Conservation (phyloP, 2,797 vertebrate species). For the Crotalus adamanteus region DNA sequence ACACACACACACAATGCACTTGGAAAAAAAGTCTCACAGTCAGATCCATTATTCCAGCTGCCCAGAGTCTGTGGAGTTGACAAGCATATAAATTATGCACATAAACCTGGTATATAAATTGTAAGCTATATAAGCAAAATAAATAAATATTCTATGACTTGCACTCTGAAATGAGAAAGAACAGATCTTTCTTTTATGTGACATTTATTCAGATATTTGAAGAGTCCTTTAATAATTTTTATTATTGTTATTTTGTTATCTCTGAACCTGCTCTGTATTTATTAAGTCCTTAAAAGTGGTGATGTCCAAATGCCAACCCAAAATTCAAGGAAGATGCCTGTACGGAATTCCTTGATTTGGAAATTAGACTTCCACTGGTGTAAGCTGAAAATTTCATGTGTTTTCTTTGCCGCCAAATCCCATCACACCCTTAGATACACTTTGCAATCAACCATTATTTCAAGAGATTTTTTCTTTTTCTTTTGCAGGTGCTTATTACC, state of each 20-base stretch:
- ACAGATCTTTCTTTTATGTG: neutral
- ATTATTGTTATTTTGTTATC: neutral
- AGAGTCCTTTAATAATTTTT: neutral
- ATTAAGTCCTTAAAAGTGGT: neutral
- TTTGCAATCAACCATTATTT: neutral
- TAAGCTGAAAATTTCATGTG: neutral
- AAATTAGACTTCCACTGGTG: neutral
- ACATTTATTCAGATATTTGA: neutral
- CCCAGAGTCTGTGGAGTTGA: neutral
- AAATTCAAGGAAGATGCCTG: neutral
- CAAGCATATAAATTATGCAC: neutral
- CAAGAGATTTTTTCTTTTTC: neutral
- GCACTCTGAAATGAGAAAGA: neutral
- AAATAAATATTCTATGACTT: neutral
- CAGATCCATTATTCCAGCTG: neutral
- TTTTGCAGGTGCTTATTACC: neutral
- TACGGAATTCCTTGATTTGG: neutral
- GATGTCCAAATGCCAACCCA: neutral
- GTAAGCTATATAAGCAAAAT: neutral
- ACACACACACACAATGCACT: neutral
- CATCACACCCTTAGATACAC: neutral
- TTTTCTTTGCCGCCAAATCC: neutral
- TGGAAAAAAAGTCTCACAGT: neutral
- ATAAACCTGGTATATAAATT: neutral
- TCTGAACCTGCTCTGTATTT: neutral